Evolutionary conservation across 1,140 invertebrate species (phyloP).

Genomic region (Nasonia longicornis): DNA sequence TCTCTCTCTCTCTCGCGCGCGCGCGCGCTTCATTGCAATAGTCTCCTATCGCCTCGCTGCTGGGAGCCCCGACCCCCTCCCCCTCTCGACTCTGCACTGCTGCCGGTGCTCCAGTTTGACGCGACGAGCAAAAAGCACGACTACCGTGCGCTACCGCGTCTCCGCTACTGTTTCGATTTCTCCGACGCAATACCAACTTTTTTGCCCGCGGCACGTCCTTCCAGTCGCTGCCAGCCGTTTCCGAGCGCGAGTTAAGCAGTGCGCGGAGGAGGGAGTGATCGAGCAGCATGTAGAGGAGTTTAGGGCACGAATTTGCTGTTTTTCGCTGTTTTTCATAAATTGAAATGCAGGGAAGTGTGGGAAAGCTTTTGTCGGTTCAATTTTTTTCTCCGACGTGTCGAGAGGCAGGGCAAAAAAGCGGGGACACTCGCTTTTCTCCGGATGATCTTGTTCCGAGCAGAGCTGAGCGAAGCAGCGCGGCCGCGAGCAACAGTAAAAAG

Average conservation of each 20-base stretch:
- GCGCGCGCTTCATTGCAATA: conserved; percentile 46
- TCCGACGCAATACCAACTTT: not conserved
- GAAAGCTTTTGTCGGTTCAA: conserved; percentile 37
- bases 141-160: not conserved
- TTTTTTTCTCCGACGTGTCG: conserved; percentile 6
- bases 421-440: conserved; percentile 34
- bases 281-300: too few relatives aligned
- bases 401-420: conserved; percentile 28
- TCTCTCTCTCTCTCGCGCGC: not conserved
- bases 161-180: not conserved
- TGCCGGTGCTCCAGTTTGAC: conserved; percentile 5
- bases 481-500: conserved; percentile 37
- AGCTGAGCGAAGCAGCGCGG: not conserved
- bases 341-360: conserved; percentile 23
- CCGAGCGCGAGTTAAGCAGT: too few relatives aligned
- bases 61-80: not conserved
- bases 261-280: too few relatives aligned
- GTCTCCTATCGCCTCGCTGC: conserved; percentile 48
- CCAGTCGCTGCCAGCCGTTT: too few relatives aligned
- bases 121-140: not conserved
- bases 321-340: too few relatives aligned
- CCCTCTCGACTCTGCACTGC: not conserved
- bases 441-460: conserved; percentile 47
- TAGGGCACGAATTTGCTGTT: too few relatives aligned
- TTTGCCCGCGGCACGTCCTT: not conserved